Evolutionary conservation across 1,140 invertebrate species (phyloP), one percentile per base, ranked within the genome.

Genomic region (Caenorhabditis remanei): DNA sequence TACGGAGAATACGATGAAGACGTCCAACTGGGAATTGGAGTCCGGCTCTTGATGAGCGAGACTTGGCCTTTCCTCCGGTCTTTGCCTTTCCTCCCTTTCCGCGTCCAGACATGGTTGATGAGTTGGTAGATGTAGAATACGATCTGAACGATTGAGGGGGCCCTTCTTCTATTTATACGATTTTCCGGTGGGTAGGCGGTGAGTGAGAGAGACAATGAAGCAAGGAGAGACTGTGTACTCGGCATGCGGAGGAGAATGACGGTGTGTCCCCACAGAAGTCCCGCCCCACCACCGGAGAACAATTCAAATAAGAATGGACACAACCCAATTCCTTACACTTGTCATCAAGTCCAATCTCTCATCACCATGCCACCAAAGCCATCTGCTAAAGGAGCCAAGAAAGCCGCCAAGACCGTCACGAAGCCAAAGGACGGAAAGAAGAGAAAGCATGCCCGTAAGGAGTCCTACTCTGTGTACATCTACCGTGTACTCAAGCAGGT

Each of bases 21-120:
- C 93, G 90, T 85, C 93, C 93, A 11, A 94, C 93, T 19, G 93
- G 93, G 89, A 93, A 93, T 88, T 94, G 93, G 21, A 93, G 90
- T 84, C 93, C 93, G 71, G 93, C 93, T 63, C 92, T 85, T 56
- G 87, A 90, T n/a, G 93, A 93, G 48, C 93, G 87, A 16, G 87
- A 85, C 87, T 85, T 88, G 83, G 71, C 86, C 79, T 88, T 89
- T 75, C 79, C 83, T 79, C 82, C 82, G 82, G 53, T 65, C 83
- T 90, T 89, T 50, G 85, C 89, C 61, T 89, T 87, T 63, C 89
- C 82, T 84, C 85, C 89, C 83, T 90, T 90, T 90, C 87, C 90
- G 89, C 89, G 89, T 86, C 90, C 90, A 88, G 89, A 90, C 86
- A 90, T 90, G 50, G 21, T 67, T 85, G 61, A 53, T 85, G 46